Base-by-base conservation (phyloP, 2,113 vertebrate genomes). In the Corvus cornix region DNA sequence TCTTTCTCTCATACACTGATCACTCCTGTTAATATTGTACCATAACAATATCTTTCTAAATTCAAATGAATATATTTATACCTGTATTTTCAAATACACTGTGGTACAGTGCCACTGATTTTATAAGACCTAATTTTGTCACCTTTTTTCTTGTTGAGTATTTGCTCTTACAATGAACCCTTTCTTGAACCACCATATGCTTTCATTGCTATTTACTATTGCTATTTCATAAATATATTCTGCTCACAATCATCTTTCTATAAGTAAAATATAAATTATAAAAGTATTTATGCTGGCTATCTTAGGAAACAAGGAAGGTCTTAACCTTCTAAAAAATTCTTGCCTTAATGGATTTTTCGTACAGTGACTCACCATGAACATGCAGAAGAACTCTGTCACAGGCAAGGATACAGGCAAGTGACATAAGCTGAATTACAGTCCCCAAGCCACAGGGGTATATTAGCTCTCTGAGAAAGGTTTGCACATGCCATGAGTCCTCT, bases 391-490 rank as follows among this genome's bases (percentile, higher is more conserved):
- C 15, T 73, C 16, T 68, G 72, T 35, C 53, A 74, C n/a, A 49
- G 41, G 10, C 21, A 84, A 60, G 20, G 43, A 53, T 39, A 53
- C 23, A 55, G 41, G 15, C 18, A 91, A 55, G 31, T 30, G 26
- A 10, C 33, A 58, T 22, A 13, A 87, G 0, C 8, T 55, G 51
- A 53, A 66, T 74, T 60, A 21, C n/a, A 77, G 19, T 51, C 26
- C 49, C 67, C 23, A 37, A 22, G n/a, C 8, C 62, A 58, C 0
- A 0, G 20, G 9, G 21, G 2, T 53, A 5, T 12, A 59, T 3
- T 27, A 74, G 10, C 26, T 72, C 30, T 75, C 60, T 51, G 64
- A 87, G 56, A 87, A 78, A 18, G 16, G 9, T 46, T 37, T 89
- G 16, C 26, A 37, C 5, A 4, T 62, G 10, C 28, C 46, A 35